Conservation (phyloP, 2,797 vertebrate species). For the Tinamus major region DNA sequence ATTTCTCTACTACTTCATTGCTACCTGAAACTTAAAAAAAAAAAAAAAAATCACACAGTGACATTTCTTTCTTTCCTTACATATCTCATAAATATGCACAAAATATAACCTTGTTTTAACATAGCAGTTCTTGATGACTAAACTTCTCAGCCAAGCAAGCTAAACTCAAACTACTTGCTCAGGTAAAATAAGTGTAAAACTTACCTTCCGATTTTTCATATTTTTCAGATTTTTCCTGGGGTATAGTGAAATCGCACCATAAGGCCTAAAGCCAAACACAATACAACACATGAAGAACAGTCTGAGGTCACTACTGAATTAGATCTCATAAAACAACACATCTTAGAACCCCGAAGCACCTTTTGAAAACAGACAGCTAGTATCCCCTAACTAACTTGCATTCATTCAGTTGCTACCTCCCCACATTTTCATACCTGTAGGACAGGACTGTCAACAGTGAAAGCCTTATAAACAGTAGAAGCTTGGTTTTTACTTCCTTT, state of each 20-base stretch:
- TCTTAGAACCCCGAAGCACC: neutral
- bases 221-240: conserved; percentile 84
- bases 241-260: conserved; percentile 94
- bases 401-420: neutral
- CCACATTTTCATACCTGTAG: conserved; percentile 84
- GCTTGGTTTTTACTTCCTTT: conserved; percentile 90
- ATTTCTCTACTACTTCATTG: conserved; percentile 85
- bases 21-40: conserved; percentile 38
- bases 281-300: fast-evolving
- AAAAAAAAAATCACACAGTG: neutral
- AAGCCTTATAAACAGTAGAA: conserved; percentile 92
- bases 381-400: fast-evolving
- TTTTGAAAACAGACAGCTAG: fast-evolving
- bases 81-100: fast-evolving
- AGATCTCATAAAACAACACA: neutral
- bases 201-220: conserved; percentile 80
- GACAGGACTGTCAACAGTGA: conserved; percentile 94
- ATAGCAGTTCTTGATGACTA: neutral
- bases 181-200: conserved; percentile 22
- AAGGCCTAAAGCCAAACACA: conserved; percentile 85
- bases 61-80: neutral
- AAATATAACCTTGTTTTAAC: neutral
- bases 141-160: neutral
- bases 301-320: fast-evolving
- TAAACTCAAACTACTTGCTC: neutral